A percentile compares a stretch with the other conserved stretches of the same genome.
These are phyloP conservation scores for Sycophila texana DNA, from an alignment of 2,888 invertebrate genomes.

Conservation along the genomic window DNA sequence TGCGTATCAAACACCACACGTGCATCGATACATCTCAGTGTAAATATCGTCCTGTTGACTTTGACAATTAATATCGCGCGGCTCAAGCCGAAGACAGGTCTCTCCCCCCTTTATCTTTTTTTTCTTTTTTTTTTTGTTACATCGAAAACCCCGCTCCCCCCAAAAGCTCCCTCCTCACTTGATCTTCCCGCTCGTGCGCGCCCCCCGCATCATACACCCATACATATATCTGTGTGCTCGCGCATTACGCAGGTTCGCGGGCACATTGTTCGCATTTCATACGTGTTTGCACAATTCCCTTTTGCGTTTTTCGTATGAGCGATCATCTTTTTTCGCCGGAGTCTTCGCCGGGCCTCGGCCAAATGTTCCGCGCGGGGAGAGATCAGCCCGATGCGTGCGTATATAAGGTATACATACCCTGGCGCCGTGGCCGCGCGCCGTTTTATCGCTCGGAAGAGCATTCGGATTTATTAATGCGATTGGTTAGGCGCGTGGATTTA, in stretches of 20 bases:
- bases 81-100: not conserved
- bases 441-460: constrained; percentile 73
- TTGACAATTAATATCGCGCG: constrained; percentile 29
- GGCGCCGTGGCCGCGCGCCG: constrained; percentile 62
- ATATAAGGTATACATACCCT: constrained; percentile 1
- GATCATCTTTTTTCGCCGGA: constrained; percentile 16
- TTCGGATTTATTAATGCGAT: constrained; percentile 71
- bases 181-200: constrained; percentile 14
- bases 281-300: constrained; percentile 75
- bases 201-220: not conserved
- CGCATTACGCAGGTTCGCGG: constrained; percentile 72
- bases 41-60: constrained; percentile 34
- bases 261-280: constrained; percentile 75
- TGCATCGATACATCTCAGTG: not conserved
- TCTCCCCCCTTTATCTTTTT: not conserved
- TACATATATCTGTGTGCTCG: constrained; percentile 33
- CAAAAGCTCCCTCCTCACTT: constrained; percentile 11
- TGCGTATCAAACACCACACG: not conserved
- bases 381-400: too few relatives aligned
- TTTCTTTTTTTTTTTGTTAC: constrained; percentile 17
- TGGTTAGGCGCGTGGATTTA: constrained; percentile 67
- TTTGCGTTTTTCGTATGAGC: constrained; percentile 64
- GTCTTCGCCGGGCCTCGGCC: not conserved
- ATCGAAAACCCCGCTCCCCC: constrained; percentile 21
- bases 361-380: constrained; percentile 49